Conservation (phyloP, 2,113 vertebrate species). For the Rhabdornis inornatus region DNA sequence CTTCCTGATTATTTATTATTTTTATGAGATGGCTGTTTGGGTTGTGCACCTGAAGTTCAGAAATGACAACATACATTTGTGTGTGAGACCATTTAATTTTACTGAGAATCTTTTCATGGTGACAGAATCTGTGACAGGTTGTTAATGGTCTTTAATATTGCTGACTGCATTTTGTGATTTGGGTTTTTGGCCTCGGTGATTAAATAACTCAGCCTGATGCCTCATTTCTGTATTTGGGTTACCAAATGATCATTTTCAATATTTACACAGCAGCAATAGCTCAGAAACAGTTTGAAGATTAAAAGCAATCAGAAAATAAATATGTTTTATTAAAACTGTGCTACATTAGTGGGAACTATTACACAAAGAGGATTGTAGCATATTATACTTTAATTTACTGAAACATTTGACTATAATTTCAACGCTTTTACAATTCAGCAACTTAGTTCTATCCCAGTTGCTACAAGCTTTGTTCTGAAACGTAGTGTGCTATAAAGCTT, state of each 20-base stretch:
- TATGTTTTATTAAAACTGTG: slow-evolving; percentile 18
- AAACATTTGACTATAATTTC: not conserved
- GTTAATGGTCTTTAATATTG: not conserved
- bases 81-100: not conserved
- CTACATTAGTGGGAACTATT: not conserved
- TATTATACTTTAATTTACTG: slow-evolving; percentile 10
- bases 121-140: not conserved
- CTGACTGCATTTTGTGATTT: not conserved
- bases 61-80: not conserved
- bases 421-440: not conserved
- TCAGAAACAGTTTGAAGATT: slow-evolving; percentile 12
- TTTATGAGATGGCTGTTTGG: not conserved
- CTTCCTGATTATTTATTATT: not conserved
- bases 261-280: not conserved
- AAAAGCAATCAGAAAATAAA: slow-evolving; percentile 37
- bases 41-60: not conserved
- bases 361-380: slow-evolving; percentile 9
- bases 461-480: not conserved
- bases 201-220: slow-evolving; percentile 18
- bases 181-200: not conserved
- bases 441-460: not conserved
- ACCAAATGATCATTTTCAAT: not conserved
- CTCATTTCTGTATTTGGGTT: slow-evolving; percentile 7
- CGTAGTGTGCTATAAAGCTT: not conserved
- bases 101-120: accelerated